Conservation (phyloP, 2,113 vertebrate species). For the Clupea harengus region DNA sequence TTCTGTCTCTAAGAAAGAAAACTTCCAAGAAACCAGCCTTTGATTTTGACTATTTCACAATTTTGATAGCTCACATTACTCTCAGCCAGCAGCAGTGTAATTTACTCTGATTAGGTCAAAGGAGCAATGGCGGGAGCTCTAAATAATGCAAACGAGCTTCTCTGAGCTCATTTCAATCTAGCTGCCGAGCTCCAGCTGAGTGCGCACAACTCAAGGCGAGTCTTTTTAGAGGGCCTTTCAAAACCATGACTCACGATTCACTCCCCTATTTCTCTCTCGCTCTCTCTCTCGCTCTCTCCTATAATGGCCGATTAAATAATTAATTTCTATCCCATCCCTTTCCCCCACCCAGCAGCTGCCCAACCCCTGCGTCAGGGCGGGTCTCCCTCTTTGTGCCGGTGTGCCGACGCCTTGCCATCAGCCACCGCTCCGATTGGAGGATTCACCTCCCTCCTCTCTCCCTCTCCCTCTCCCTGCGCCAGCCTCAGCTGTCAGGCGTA, state of each 20-base stretch:
- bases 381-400: background rate
- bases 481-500: constrained; percentile 43
- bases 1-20: background rate
- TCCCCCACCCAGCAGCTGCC: constrained; percentile 25
- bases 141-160: background rate
- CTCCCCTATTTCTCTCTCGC: background rate
- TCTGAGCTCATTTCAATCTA: background rate
- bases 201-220: background rate
- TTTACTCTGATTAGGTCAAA: background rate
- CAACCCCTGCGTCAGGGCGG: constrained; percentile 42
- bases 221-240: constrained; percentile 22
- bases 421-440: constrained; percentile 31
- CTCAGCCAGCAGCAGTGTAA: background rate
- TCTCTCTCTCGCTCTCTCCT: constrained; percentile 40
- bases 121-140: background rate
- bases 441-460: background rate
- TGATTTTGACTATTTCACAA: background rate
- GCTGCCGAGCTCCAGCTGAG: background rate
- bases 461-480: constrained; percentile 17
- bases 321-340: constrained; percentile 46
- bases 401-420: constrained; percentile 13
- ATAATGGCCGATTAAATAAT: constrained; percentile 66
- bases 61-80: background rate
- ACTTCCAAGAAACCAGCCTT: no score
- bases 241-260: constrained; percentile 56